These are phyloP conservation scores for Chaenodraco wilsoni DNA, from an alignment of 2,797 vertebrate genomes.

Conservation along the genomic window DNA sequence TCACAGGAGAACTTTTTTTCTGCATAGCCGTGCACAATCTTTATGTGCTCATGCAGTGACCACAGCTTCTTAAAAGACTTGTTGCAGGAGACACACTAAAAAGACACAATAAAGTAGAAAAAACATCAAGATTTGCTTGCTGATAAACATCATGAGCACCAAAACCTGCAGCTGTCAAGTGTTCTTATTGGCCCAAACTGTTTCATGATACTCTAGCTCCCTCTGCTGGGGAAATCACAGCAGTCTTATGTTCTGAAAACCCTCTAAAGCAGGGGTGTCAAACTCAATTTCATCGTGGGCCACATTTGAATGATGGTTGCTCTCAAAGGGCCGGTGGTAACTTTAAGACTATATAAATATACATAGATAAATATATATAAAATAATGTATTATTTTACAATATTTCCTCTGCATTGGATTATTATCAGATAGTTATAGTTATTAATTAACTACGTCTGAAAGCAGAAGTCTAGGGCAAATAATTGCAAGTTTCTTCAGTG, in stretches of 20 bases:
- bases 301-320: no score
- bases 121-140: background rate
- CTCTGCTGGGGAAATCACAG: constrained; percentile 68
- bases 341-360: no score
- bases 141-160: background rate
- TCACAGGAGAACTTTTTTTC: constrained; percentile 99
- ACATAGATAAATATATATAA: no score
- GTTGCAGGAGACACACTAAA: constrained; percentile 96
- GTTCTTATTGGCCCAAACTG: background rate
- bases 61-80: constrained; percentile 99
- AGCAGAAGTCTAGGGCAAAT: no score
- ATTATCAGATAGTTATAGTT: no score
- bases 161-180: background rate
- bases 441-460: no score
- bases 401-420: no score
- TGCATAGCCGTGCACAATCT: constrained; percentile 97
- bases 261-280: background rate
- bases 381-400: no score
- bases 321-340: no score
- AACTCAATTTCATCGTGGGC: no score
- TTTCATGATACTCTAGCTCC: constrained; percentile 57
- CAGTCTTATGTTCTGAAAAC: background rate
- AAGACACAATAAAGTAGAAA: constrained; percentile 16
- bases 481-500: no score
- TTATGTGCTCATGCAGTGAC: constrained; percentile 98